Base-by-base conservation (phyloP, 2,113 vertebrate species). In the Cranoglanis bouderius region DNA sequence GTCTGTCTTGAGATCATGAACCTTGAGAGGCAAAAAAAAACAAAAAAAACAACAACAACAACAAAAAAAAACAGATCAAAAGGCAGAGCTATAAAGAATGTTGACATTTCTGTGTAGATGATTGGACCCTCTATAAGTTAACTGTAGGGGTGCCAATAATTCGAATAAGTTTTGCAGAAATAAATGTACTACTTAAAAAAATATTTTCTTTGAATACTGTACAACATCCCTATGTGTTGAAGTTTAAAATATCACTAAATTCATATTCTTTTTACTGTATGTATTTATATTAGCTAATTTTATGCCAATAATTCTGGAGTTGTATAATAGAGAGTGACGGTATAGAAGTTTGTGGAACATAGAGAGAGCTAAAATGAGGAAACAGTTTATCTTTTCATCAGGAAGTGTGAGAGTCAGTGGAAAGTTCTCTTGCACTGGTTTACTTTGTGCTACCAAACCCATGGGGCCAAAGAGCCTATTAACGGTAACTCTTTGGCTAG, bases 391-490 rank as follows among this genome's bases (percentile, higher is more conserved):
- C 38, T 78, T 78, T 49, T 78, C 75, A n/a, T 78, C 26, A 29
- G 75, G 75, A 78, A 49, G 75, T 78, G 43, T 75, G 72, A 75
- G 72, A 43, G 72, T 75, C 43, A 49, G 26, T 78, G 43, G 75
- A 78, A 46, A 49, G 75, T 78, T 49, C 13, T 49, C 10, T 49
- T 78, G 43, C 43, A 78, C 43, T 43, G 40, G 19, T 49, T 24
- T 49, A n/a, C 43, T 29, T 78, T 49, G 43, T 29, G 26, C 40
- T 78, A 49, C 24, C 43, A 78, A 78, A 29, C 40, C 75, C 40
- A 49, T 26, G 40, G 40, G 40, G 43, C 49, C 74, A 77, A 77
- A 77, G 43, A 49, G 43, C 43, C 38, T 10, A 38, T 77, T 77
- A 46, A 29, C 43, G n/a, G 75, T 74, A 78, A 49, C 43, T 46